Evolutionary conservation across 30 jellyfish, hydroid and myxozoan species (phyloP).

Genomic region (Turritopsis dohrnii): DNA sequence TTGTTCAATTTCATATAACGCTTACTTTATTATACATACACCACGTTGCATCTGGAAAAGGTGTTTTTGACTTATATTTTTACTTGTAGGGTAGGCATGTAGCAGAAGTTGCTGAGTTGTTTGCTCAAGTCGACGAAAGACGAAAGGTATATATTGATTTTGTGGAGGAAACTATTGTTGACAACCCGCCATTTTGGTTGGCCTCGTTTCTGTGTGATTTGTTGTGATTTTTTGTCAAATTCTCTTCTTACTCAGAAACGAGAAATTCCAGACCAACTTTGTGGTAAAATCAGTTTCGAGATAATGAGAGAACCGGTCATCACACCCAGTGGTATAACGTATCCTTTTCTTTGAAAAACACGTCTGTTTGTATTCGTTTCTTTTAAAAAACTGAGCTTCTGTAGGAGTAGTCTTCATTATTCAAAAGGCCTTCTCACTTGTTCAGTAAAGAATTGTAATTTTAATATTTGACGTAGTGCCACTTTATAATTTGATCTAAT

Average conservation of each 20-base stretch:
- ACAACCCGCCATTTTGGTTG: not conserved
- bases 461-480: no score
- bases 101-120: slow-evolving; percentile 49
- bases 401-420: no score
- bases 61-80: not conserved
- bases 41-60: not conserved
- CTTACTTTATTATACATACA: no score
- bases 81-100: slow-evolving; percentile 40
- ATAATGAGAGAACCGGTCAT: slow-evolving; percentile 90
- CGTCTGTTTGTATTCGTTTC: no score
- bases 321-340: slow-evolving; percentile 98
- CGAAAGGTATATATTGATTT: slow-evolving; percentile 58
- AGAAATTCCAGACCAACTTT: slow-evolving; percentile 84
- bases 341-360: slow-evolving; percentile 63
- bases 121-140: slow-evolving; percentile 73
- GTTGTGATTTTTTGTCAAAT: not conserved
- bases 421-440: no score
- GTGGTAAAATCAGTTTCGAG: slow-evolving; percentile 93
- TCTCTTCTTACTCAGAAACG: slow-evolving; percentile 47
- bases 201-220: not conserved
- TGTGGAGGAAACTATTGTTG: not conserved
- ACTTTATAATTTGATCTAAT: no score
- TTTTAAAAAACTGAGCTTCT: no score
- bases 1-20: no score
- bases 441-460: no score